Evolutionary conservation across 2,113 vertebrate genomes (phyloP).

Genomic region (Triplophysa siluroides): DNA sequence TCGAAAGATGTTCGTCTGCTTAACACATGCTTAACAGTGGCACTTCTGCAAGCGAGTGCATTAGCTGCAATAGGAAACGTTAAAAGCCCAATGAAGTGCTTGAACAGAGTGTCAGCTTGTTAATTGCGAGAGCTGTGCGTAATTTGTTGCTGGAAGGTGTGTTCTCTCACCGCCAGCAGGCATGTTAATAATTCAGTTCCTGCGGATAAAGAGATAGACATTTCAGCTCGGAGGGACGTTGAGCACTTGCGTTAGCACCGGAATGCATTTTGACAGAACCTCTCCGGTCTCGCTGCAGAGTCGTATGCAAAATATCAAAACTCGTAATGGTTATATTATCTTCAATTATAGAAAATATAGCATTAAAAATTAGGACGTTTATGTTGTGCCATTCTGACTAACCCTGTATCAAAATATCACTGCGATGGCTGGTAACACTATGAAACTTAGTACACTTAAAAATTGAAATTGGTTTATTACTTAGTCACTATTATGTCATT

Average conservation of each 20-base stretch:
- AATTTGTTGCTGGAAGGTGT: conserved; percentile 60
- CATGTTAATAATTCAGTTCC: conserved; percentile 64
- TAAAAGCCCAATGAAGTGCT: conserved; percentile 65
- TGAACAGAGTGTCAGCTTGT: conserved; percentile 55
- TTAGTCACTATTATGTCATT: no score
- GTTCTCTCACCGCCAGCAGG: conserved; percentile 58
- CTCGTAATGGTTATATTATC: neutral
- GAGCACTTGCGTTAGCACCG: neutral
- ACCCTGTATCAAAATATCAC: neutral
- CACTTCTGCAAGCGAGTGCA: neutral
- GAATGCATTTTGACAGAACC: conserved; percentile 1
- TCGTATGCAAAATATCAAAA: neutral
- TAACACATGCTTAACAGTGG: conserved; percentile 11
- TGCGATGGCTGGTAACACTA: neutral
- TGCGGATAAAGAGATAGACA: conserved; percentile 50
- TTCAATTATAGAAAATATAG: neutral
- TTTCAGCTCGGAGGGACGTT: conserved; percentile 8
- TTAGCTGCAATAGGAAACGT: conserved; percentile 42
- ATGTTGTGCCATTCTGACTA: neutral
- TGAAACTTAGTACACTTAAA: neutral
- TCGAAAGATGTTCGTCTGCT: conserved; percentile 12
- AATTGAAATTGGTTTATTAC: no score
- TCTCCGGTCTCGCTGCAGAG: neutral
- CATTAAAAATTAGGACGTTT: no score
- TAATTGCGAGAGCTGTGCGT: conserved; percentile 58